Percentiles rank a stretch among this genome's conserved stretches.
These are phyloP conservation scores for Nestor notabilis DNA, from an alignment of 2,113 vertebrate genomes.

Conservation along the genomic window DNA sequence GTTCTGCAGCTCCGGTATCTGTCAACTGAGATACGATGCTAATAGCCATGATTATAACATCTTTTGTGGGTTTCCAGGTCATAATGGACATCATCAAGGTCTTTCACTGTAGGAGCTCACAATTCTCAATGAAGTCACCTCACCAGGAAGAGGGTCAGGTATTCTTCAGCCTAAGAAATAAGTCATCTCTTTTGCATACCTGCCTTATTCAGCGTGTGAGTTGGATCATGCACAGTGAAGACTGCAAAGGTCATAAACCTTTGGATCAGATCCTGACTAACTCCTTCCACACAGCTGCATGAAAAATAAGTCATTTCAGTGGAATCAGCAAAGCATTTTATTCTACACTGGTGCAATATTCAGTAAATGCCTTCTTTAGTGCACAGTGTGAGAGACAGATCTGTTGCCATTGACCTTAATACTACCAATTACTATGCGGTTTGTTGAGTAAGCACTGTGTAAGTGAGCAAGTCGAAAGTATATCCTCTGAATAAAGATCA, in stretches of 20 bases:
- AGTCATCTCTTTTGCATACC: not conserved
- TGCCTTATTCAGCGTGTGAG: not conserved
- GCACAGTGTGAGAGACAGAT: not conserved
- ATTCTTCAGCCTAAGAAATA: not conserved
- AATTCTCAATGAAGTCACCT: not conserved
- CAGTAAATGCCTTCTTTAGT: not conserved
- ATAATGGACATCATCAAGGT: not conserved
- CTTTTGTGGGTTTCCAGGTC: not conserved
- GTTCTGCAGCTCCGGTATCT: not conserved
- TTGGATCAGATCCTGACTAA: not conserved
- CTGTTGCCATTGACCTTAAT: slow-evolving; percentile 12
- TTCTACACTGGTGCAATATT: not conserved
- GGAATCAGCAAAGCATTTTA: not conserved
- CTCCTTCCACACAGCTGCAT: not conserved
- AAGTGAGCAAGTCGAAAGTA: not conserved
- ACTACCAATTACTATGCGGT: not conserved
- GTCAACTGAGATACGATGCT: not conserved
- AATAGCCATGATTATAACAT: not conserved
- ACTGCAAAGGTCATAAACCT: not conserved
- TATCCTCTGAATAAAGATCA: slow-evolving; percentile 16
- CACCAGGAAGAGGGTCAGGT: not conserved
- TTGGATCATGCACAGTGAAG: not conserved
- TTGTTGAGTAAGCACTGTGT: slow-evolving; percentile 22
- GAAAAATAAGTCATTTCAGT: not conserved
- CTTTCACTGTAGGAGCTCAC: not conserved